Percentiles rank a stretch among this genome's conserved stretches.
These are phyloP conservation scores for Pleuronectes platessa DNA, from an alignment of 2,113 vertebrate genomes.

Conservation along the genomic window DNA sequence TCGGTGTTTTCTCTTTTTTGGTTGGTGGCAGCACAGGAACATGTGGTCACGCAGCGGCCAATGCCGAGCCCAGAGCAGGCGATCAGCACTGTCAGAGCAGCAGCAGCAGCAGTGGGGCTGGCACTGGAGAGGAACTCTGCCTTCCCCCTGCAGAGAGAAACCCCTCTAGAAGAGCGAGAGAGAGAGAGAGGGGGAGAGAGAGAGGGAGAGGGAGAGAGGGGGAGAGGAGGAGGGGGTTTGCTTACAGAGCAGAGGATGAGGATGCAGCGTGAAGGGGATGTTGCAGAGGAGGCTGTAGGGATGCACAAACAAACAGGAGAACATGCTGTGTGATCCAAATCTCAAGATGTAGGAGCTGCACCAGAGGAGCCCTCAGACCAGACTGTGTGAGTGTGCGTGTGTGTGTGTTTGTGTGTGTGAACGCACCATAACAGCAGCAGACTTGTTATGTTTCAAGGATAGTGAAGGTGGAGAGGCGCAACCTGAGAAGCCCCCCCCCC, in stretches of 20 bases:
- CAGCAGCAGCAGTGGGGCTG: conserved; percentile 37
- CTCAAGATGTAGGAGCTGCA: conserved; percentile 66
- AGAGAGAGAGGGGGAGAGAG: conserved; percentile 16
- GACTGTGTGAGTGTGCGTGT: conserved; percentile 33
- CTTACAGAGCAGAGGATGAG: conserved; percentile 53
- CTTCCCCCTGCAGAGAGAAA: conserved; percentile 59
- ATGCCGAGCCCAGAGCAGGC: conserved; percentile 60
- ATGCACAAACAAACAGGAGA: conserved; percentile 55
- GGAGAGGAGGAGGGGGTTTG: conserved; percentile 28
- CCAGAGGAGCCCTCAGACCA: conserved; percentile 12
- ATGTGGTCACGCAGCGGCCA: conserved; percentile 76
- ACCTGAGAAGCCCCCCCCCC: conserved; percentile 47
- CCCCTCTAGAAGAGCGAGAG: conserved; percentile 25
- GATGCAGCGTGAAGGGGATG: conserved; percentile 56
- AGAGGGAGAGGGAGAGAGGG: conserved; percentile 3
- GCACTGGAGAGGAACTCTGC: conserved; percentile 44
- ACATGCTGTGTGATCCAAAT: conserved; percentile 37
- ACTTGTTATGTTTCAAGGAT: conserved; percentile 70
- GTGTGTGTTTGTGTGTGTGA: conserved; percentile 41
- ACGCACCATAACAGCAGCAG: conserved; percentile 37
- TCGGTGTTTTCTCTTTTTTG: conserved; percentile 58
- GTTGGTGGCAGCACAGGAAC: conserved; percentile 69
- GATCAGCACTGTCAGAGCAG: conserved; percentile 33
- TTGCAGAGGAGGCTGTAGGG: conserved; percentile 48
- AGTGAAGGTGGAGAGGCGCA: conserved; percentile 69